Conservation (phyloP, 2,797 vertebrate genomes). For the Loris lydekkerianus region DNA sequence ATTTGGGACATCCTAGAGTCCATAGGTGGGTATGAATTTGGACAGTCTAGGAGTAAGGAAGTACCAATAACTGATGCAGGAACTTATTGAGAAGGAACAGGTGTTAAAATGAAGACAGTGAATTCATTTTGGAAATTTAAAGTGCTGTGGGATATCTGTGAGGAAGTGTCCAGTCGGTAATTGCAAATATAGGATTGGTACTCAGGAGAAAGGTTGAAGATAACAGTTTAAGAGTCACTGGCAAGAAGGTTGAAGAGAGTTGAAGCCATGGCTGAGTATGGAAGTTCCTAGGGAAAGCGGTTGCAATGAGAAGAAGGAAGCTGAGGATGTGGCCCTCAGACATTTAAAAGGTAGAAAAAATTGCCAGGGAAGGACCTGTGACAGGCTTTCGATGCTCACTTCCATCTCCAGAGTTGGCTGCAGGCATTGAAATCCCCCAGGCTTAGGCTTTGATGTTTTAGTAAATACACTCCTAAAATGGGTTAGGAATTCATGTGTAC, state of each 20-base stretch:
- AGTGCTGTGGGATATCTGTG: background rate
- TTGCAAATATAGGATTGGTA: background rate
- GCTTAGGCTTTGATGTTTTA: background rate
- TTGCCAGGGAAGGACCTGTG: background rate
- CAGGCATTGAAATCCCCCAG: background rate
- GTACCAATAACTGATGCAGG: background rate
- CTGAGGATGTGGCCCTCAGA: background rate
- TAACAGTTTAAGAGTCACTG: background rate
- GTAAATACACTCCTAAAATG: background rate
- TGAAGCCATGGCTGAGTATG: background rate
- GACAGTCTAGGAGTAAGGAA: background rate
- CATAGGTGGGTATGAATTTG: background rate
- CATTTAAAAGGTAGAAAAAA: background rate
- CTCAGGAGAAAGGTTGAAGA: background rate
- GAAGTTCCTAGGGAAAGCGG: background rate
- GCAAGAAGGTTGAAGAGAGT: background rate
- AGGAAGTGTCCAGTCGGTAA: background rate
- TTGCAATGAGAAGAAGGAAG: background rate
- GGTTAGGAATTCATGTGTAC: background rate
- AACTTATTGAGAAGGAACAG: background rate
- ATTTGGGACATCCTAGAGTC: constrained; percentile 24
- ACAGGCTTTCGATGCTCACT: background rate
- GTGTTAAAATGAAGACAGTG: background rate
- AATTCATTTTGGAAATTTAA: constrained; percentile 22
- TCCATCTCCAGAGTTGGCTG: background rate